Evolutionary conservation across 1,140 invertebrate genomes (phyloP).

Genomic region (Drosophila mauritiana): DNA sequence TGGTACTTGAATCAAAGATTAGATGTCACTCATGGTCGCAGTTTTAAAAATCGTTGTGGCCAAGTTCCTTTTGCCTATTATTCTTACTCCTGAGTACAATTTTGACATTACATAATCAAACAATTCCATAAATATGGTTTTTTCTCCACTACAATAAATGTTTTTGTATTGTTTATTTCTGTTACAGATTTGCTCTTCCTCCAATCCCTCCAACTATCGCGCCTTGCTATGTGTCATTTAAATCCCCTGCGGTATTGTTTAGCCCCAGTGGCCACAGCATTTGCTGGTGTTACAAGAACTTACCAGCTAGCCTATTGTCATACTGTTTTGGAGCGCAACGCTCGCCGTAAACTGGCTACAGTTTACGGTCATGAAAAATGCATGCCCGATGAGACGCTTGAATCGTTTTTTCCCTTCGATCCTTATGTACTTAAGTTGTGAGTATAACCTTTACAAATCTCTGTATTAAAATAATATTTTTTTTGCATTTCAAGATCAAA

Average conservation of each 20-base stretch:
- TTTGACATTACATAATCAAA: no score
- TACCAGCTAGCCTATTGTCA: slow-evolving; percentile 97
- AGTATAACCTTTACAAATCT: slow-evolving; percentile 49
- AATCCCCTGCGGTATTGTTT: slow-evolving; percentile 94
- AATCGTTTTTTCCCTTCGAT: slow-evolving; percentile 93
- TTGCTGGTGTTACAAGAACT: slow-evolving; percentile 92
- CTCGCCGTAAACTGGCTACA: slow-evolving; percentile 88
- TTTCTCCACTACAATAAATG: background rate
- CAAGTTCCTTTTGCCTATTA: no score
- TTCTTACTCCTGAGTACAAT: no score
- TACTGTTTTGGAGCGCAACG: slow-evolving; percentile 94
- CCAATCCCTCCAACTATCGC: slow-evolving; percentile 91
- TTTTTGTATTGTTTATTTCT: background rate
- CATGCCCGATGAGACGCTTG: slow-evolving; percentile 85
- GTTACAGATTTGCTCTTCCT: slow-evolving; percentile 91
- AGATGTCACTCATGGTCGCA: no score
- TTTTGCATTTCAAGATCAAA: slow-evolving; percentile 48
- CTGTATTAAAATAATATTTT: slow-evolving; percentile 10
- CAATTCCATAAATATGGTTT: no score
- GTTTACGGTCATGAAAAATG: slow-evolving; percentile 85
- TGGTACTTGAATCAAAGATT: no score
- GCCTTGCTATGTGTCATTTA: slow-evolving; percentile 92
- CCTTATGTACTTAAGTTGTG: slow-evolving; percentile 88
- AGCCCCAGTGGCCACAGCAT: slow-evolving; percentile 91
- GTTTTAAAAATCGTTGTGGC: no score